Evolutionary conservation across 2,797 vertebrate genomes (phyloP).

Genomic region (Pseudochromis fuscus): DNA sequence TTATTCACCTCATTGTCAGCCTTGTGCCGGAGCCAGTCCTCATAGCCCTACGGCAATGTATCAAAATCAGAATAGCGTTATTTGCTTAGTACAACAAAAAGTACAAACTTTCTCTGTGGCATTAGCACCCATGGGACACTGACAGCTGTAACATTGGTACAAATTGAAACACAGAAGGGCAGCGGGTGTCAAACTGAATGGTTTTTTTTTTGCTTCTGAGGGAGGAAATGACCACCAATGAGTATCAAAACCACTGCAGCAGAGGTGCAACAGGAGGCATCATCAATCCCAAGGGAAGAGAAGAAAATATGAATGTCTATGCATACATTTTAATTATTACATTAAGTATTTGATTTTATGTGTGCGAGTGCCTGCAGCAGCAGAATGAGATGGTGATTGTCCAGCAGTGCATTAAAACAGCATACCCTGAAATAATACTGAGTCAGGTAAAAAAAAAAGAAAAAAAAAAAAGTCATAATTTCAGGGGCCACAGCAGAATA

Average conservation of each 20-base stretch:
- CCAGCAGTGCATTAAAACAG: conserved; percentile 44
- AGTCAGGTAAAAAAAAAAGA: conserved; percentile 36
- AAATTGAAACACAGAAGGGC: conserved; percentile 10
- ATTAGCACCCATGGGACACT: conserved; percentile 12
- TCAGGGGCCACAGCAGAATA: conserved; percentile 39
- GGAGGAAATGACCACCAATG: not conserved
- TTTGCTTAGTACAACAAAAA: conserved; percentile 41
- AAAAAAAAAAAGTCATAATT: not conserved
- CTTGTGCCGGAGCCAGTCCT: conserved; percentile 98
- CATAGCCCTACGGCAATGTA: conserved; percentile 89
- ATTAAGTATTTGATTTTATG: conserved; percentile 27
- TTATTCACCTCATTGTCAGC: conserved; percentile 98
- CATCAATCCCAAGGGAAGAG: conserved; percentile 18
- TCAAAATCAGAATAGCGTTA: conserved; percentile 36
- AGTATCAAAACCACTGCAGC: not conserved
- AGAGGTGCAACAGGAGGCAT: conserved; percentile 3
- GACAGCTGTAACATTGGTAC: conserved; percentile 13
- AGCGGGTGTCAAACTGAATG: conserved; percentile 3
- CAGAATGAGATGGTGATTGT: conserved; percentile 34
- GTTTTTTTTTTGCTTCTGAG: conserved; percentile 8
- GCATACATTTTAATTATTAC: conserved; percentile 23
- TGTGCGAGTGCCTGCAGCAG: conserved; percentile 37
- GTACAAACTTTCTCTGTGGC: not conserved
- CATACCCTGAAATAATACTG: conserved; percentile 49
- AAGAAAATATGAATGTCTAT: conserved; percentile 12